Evolutionary conservation across 2,113 vertebrate genomes (phyloP).

Genomic region (Sisor rabdophorus): DNA sequence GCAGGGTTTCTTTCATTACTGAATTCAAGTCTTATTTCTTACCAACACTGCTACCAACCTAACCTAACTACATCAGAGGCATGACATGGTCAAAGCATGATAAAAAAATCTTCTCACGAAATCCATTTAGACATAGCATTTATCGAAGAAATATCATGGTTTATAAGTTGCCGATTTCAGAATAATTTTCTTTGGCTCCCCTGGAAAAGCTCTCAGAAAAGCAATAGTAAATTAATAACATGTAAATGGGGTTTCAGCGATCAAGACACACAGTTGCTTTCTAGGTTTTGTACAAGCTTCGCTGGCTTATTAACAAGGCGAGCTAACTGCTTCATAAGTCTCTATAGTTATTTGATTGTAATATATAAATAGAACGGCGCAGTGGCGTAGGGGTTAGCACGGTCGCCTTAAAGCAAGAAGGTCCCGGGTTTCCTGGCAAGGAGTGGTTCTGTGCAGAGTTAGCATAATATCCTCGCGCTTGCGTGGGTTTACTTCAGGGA

Average conservation of each 20-base stretch:
- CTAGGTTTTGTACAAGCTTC: background rate
- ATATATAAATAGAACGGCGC: no score
- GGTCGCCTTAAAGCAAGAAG: no score
- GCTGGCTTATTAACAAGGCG: background rate
- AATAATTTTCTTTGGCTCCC: conserved; percentile 26
- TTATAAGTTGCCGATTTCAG: no score
- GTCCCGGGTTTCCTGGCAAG: no score
- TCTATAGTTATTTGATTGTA: no score
- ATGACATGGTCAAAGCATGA: background rate
- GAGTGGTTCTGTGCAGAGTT: no score
- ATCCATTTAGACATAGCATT: background rate
- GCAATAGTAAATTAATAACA: background rate
- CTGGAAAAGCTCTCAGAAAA: conserved; percentile 41
- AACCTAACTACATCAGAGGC: background rate
- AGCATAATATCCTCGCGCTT: no score
- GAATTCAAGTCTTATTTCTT: background rate
- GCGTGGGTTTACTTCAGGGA: no score
- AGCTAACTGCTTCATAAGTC: background rate
- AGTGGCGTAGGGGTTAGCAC: no score
- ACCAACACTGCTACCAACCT: conserved; percentile 8
- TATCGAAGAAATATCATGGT: background rate
- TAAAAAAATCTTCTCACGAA: background rate
- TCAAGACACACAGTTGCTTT: background rate
- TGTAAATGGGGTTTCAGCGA: background rate
- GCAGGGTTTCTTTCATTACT: conserved; percentile 31